Conservation (phyloP, 1,140 invertebrate genomes). For the Scaptomyza pallida region DNA sequence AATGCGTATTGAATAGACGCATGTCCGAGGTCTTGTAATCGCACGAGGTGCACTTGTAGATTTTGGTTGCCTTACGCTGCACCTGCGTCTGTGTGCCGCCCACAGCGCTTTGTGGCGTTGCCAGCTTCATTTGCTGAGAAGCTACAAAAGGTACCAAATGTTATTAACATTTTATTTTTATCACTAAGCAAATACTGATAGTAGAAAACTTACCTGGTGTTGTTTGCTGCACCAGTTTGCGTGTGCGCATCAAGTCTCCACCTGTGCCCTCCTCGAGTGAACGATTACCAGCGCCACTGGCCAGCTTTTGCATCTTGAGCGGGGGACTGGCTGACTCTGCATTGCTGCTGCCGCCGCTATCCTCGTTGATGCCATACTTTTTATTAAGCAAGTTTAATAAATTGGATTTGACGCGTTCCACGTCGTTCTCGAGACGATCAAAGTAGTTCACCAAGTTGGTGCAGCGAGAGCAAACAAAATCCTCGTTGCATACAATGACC, state of each 20-base stretch:
- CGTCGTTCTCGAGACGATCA: constrained; percentile 80
- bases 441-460: constrained; percentile 82
- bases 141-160: neutral
- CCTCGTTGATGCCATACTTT: constrained; percentile 83
- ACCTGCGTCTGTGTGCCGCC: constrained; percentile 68
- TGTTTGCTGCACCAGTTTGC: constrained; percentile 63
- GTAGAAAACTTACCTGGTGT: constrained; percentile 43
- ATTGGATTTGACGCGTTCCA: constrained; percentile 79
- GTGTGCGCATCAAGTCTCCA: constrained; percentile 54
- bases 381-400: constrained; percentile 80
- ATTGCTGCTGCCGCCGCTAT: constrained; percentile 47
- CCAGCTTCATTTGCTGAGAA: constrained; percentile 62
- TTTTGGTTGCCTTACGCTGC: constrained; percentile 78
- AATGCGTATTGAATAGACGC: constrained; percentile 81
- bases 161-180: neutral
- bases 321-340: constrained; percentile 55
- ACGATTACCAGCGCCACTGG: constrained; percentile 54
- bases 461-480: constrained; percentile 83
- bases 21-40: constrained; percentile 84
- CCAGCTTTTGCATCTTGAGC: constrained; percentile 76
- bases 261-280: constrained; percentile 53
- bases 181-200: neutral
- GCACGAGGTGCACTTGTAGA: constrained; percentile 83
- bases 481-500: constrained; percentile 80
- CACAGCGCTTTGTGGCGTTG: constrained; percentile 36